A percentile compares a stretch with the other conserved stretches of the same genome.
phyloP scores from a whole-genome alignment of 2,113 vertebrate genomes.

The Microtus richardsoni region DNA sequence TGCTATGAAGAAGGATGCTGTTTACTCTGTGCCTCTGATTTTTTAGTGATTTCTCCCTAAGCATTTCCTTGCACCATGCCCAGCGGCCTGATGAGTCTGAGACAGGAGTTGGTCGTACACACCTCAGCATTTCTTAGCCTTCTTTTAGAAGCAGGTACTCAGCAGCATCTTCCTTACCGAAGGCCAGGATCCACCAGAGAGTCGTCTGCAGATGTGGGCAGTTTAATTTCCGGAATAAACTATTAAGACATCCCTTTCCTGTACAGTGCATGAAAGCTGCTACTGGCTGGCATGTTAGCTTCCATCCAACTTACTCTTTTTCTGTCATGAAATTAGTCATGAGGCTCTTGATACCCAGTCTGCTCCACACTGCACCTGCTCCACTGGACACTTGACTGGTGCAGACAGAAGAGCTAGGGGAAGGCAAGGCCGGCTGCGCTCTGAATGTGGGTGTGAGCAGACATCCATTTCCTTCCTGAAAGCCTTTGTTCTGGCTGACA shows the following conservation, averaged over 20 bases:
- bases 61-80: background rate
- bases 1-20: background rate
- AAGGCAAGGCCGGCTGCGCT: background rate
- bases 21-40: background rate
- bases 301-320: conserved; percentile 6
- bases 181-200: background rate
- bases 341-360: background rate
- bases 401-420: background rate
- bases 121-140: background rate
- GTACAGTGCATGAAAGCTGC: background rate
- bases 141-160: background rate
- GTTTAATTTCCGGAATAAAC: background rate
- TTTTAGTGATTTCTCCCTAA: background rate
- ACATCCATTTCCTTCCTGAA: background rate
- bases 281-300: background rate
- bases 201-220: background rate
- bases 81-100: background rate
- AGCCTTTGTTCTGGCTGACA: background rate
- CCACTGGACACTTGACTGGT: background rate
- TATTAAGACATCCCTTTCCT: background rate
- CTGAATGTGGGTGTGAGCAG: background rate
- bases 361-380: background rate
- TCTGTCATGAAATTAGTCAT: conserved; percentile 3
- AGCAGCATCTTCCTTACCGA: background rate
- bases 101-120: background rate